A percentile compares a stretch with the other conserved stretches of the same genome.
Conservation (phyloP, 2,113 vertebrate species). For the Clinocottus analis region DNA sequence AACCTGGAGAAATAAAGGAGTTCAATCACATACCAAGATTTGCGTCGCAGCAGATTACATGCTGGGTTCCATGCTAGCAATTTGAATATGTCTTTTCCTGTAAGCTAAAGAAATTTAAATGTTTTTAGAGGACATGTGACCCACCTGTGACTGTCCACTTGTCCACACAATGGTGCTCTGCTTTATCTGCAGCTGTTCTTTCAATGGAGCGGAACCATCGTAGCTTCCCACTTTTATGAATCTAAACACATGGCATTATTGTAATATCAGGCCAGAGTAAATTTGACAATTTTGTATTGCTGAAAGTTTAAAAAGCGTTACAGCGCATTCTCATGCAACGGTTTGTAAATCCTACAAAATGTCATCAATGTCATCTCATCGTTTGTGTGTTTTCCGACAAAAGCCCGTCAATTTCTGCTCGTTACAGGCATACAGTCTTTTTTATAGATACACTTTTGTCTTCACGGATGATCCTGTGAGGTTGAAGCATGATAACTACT, state of each 20-base stretch:
- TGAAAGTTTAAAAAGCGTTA: background rate
- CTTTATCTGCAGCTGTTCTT: conserved; percentile 72
- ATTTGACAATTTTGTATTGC: background rate
- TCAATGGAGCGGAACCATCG: conserved; percentile 77
- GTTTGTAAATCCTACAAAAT: background rate
- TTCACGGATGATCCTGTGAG: background rate
- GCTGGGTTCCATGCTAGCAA: too few species aligned
- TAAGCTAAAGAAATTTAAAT: background rate
- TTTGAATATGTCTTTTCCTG: background rate
- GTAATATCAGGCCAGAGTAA: background rate
- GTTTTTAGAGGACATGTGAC: background rate
- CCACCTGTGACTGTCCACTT: conserved; percentile 70
- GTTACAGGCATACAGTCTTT: background rate
- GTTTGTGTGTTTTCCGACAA: background rate
- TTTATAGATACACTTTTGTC: background rate
- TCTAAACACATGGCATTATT: conserved; percentile 28
- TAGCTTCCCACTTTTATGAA: conserved; percentile 81
- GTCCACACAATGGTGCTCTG: conserved; percentile 76
- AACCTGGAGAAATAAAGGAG: conserved; percentile 57
- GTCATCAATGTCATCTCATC: background rate
- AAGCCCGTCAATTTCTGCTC: background rate
- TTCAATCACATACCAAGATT: background rate
- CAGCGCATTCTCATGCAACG: background rate
- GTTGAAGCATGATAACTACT: background rate
- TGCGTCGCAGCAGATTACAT: background rate